Base-by-base conservation (phyloP, 1,140 invertebrate genomes). In the Drosophila pruinosa region DNA sequence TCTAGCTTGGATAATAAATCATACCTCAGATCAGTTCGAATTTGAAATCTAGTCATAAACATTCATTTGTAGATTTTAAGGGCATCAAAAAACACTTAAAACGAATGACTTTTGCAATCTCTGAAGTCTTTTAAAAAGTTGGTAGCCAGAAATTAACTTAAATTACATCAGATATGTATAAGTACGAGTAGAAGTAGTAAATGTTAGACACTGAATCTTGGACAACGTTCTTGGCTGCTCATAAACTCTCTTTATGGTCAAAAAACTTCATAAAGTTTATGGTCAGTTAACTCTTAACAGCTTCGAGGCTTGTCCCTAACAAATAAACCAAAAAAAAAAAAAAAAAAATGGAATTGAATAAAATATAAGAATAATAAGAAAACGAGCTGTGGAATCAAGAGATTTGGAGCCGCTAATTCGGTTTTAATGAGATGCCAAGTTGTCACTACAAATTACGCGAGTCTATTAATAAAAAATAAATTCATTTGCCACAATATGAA, bases 381-480 rank as follows among this genome's bases (percentile, higher is more conserved):
- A 53, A 31, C 47, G 41, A 47, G 58, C 59, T 78, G 36, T 58
- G 47, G 24, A 34, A 54, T 54, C 45, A 52, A 31, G 34, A 53
- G 57, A 36, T 53, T 48, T 50, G 24, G 47, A 12, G 12, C 39
- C 31, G 65, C 67, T 88, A 86, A 86, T 88, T 65, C 63, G 59
- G 67, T 68, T 67, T 82, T 88, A 88, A 88, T 88, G 75, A 82
- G 72, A 78, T 88, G 82, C 82, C 82, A 78, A 88, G 71, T 59
- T 88, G 82, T 88, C 82, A 78, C 82, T 88, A 82, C 85, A 75
- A 78, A 88, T 78, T 82, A 77, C 75, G 75, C 64, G 68, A 78
- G 63, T 88, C 83, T 88, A 88, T 88, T 88, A 82, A 78, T 88
- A 88, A 81, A 67, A 81, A 75, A 86, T 85, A 85, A 82, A 83